Evolutionary conservation across 23 tunicate species (phyloP), one percentile per base, ranked within the genome.

Genomic region (Ciona savignyi): DNA sequence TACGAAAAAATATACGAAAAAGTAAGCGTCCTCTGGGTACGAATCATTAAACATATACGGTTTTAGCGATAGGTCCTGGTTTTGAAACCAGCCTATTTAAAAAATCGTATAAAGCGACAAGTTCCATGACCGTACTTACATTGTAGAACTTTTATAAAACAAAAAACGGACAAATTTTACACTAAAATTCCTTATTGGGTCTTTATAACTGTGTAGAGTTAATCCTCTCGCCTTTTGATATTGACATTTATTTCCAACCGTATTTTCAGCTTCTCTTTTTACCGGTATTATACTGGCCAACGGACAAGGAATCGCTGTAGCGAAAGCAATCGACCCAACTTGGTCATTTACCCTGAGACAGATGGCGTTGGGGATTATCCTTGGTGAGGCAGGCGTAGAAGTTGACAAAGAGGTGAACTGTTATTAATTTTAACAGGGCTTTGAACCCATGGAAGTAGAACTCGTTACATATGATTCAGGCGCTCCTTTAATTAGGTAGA

Each of bases 331-430:
- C 26, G 0, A 74, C 27, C 86, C 86, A 29, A 61, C 74, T 32
- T 81, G 86, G 86, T 74, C 86, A 19, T 81, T 74, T 32, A 74
- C 79, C 2, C 74, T 81, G 20, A 65, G 86, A 29, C 86, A 81
- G 32, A 81, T 81, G 86, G 74, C 86, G 9, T 75, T 81, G n/a
- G 86, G 86, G 0, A 29, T 81, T 65, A 81, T 81, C 31, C 51
- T 81, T 51, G 86, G 86, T 65, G 86, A 81, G 42, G 86, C 86
- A 1, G 86, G 86, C 4, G 86, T 81, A 19, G 86, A 81, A 74
- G 86, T 81, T 2, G 86, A 81, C 51, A 81, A 81, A 67, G 82
- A 74, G 86, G 86, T 66, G 62, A 11, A 9, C 24, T 15, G n/a
- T n/a, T n/a, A n/a, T n/a, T n/a, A n/a, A n/a, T n/a, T n/a, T n/a